Conservation (phyloP, 2,113 vertebrate genomes). For the Proteles cristata region DNA sequence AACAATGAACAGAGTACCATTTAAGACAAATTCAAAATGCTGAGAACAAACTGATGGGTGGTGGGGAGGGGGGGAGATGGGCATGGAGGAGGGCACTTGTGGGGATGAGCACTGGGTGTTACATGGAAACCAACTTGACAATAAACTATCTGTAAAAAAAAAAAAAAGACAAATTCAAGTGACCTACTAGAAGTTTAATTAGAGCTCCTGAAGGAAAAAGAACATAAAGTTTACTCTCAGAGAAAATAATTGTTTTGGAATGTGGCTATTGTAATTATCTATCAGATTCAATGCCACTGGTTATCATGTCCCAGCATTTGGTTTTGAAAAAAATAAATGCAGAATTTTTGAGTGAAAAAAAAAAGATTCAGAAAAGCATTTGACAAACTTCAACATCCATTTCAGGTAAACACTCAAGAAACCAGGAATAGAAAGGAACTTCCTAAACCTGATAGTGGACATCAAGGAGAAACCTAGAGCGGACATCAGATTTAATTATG, state of each 20-base stretch:
- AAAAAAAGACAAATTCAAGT: neutral
- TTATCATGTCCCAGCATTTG: neutral
- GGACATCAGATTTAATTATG: neutral
- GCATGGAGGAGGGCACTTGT: too few relatives aligned
- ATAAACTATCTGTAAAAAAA: too few relatives aligned
- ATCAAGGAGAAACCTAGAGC: neutral
- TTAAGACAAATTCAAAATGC: neutral
- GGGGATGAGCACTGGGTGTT: too few relatives aligned
- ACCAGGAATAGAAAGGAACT: neutral
- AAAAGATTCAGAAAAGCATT: neutral
- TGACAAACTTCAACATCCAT: neutral
- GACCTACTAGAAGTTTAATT: neutral
- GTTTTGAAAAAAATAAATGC: slow-evolving; percentile 35
- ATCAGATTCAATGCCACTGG: neutral
- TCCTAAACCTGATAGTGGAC: neutral
- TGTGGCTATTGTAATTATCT: neutral
- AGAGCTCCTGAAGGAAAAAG: neutral
- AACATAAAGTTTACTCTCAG: neutral
- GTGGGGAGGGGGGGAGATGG: too few relatives aligned
- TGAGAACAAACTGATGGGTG: too few relatives aligned
- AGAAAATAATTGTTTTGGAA: neutral
- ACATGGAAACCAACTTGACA: too few relatives aligned
- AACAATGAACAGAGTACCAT: neutral
- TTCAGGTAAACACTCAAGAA: neutral
- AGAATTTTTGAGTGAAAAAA: neutral